Evolutionary conservation across 2,888 invertebrate genomes (phyloP).

Genomic region (Deilephila porcellus): DNA sequence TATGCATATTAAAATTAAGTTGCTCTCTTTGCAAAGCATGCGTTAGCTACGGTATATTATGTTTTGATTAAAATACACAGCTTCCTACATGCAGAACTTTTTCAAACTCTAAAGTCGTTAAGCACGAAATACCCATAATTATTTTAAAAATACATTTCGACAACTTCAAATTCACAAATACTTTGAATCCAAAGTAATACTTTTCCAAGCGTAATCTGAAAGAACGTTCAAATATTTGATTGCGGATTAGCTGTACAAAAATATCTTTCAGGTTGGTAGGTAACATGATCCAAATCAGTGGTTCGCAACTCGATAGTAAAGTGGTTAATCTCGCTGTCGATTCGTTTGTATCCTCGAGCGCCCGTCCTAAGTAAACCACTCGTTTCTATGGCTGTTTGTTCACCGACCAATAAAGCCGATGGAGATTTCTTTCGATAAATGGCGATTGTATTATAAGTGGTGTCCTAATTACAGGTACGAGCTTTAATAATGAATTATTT

Average conservation of each 20-base stretch:
- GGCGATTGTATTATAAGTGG: slow-evolving; percentile 43
- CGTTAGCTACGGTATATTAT: neutral
- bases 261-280: slow-evolving; percentile 37
- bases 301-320: slow-evolving; percentile 57
- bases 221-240: slow-evolving; percentile 1
- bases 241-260: slow-evolving; percentile 26
- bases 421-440: slow-evolving; percentile 62
- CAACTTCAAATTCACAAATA: too few relatives aligned
- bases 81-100: neutral
- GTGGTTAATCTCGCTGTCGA: slow-evolving; percentile 72
- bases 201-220: neutral
- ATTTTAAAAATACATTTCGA: neutral
- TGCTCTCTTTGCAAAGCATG: neutral
- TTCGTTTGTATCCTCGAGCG: slow-evolving; percentile 58
- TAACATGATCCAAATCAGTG: slow-evolving; percentile 51
- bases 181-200: neutral
- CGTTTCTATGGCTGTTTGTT: slow-evolving; percentile 62
- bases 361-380: slow-evolving; percentile 75
- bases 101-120: neutral
- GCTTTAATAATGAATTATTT: neutral
- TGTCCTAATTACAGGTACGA: slow-evolving; percentile 37
- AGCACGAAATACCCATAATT: too few relatives aligned
- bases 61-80: neutral
- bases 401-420: slow-evolving; percentile 60
- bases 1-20: neutral